Evolutionary conservation across 2,113 vertebrate genomes (phyloP).

Genomic region (Machaerirhynchus nigripectus): DNA sequence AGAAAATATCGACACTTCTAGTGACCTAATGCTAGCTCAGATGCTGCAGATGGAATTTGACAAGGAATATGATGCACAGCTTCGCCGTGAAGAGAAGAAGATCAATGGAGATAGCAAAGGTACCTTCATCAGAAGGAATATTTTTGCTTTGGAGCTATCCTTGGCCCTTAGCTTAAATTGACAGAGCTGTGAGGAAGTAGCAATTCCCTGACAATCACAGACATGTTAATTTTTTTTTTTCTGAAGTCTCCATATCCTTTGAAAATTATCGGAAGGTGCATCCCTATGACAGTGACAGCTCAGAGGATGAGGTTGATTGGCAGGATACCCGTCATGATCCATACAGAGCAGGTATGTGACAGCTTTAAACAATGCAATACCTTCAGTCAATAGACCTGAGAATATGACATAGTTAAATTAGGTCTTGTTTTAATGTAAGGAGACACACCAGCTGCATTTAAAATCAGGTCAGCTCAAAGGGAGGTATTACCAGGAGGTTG

Average conservation of each 20-base stretch:
- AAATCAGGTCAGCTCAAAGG: not conserved
- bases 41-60: conserved; percentile 99
- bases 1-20: conserved; percentile 83
- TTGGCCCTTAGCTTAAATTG: not conserved
- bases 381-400: not conserved
- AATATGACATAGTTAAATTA: not conserved
- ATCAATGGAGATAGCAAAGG: conserved; percentile 98
- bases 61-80: conserved; percentile 92
- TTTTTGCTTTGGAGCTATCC: not conserved
- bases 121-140: conserved; percentile 32
- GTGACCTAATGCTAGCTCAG: conserved; percentile 93
- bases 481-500: not conserved
- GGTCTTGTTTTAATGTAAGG: not conserved
- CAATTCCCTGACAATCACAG: not conserved
- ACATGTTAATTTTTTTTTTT: conserved; percentile 11
- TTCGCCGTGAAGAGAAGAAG: conserved; percentile 92
- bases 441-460: not conserved
- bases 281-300: conserved; percentile 93
- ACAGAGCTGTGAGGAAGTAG: not conserved
- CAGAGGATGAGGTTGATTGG: conserved; percentile 97
- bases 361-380: not conserved
- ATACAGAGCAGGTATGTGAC: conserved; percentile 83
- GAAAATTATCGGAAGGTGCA: conserved; percentile 97
- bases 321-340: conserved; percentile 94
- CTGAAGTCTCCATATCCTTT: conserved; percentile 95